phyloP scores from a whole-genome alignment of 2,888 invertebrate species.

The Epistrophe grossulariae region DNA sequence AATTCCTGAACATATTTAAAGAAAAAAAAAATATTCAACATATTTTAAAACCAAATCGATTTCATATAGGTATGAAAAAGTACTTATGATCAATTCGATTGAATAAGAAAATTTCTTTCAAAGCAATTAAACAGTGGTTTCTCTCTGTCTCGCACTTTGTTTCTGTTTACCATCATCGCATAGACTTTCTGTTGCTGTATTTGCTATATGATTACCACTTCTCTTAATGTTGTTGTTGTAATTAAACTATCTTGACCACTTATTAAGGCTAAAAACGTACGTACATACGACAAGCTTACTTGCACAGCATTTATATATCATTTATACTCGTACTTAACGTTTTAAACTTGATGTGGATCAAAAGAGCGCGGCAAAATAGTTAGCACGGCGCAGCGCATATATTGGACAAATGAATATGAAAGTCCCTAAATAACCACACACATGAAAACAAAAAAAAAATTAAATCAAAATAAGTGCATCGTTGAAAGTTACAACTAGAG shows the following conservation, averaged over 20 bases:
- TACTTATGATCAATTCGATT: constrained; percentile 46
- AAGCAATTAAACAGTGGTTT: constrained; percentile 57
- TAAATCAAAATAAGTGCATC: background rate
- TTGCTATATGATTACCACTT: constrained; percentile 18
- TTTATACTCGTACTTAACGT: background rate
- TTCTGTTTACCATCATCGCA: constrained; percentile 25
- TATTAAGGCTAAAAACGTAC: constrained; percentile 49
- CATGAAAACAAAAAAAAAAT: constrained; percentile 4
- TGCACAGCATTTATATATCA: constrained; percentile 33
- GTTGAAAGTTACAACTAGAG: constrained; percentile 55
- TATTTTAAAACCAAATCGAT: constrained; percentile 26
- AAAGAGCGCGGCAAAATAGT: constrained; percentile 13
- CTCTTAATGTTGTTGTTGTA: constrained; percentile 4
- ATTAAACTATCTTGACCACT: constrained; percentile 33
- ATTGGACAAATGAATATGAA: constrained; percentile 56
- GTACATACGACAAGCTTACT: constrained; percentile 10
- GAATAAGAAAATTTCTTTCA: background rate
- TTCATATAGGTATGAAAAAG: background rate
- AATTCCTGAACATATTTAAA: constrained; percentile 14
- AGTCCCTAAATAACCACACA: constrained; percentile 64
- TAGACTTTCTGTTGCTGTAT: constrained; percentile 25
- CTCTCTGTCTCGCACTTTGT: constrained; percentile 14
- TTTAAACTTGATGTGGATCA: constrained; percentile 30
- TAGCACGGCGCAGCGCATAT: background rate
- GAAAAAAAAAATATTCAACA: background rate